Evolutionary conservation across 2,797 vertebrate species (phyloP).

Genomic region (Hydrophis major): DNA sequence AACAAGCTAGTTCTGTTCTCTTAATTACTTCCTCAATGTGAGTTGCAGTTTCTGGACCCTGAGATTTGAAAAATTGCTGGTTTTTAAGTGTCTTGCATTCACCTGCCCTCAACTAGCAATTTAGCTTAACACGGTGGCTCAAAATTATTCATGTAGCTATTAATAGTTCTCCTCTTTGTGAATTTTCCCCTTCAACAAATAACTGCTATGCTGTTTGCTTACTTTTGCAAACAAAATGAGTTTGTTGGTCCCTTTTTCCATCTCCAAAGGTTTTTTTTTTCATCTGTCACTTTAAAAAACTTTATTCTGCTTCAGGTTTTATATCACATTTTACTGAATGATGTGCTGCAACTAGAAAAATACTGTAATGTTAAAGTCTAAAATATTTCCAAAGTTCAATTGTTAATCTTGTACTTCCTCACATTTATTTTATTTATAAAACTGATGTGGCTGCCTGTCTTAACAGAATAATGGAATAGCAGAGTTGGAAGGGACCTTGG

Average conservation of each 20-base stretch:
- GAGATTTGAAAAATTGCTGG: slow-evolving; percentile 31
- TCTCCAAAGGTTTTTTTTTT: not conserved
- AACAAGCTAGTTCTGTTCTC: slow-evolving; percentile 8
- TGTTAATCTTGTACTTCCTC: slow-evolving; percentile 37
- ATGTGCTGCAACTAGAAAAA: not conserved
- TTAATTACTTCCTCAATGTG: slow-evolving; percentile 41
- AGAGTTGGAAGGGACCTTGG: not conserved
- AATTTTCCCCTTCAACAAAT: slow-evolving; percentile 12
- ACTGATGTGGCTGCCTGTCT: not conserved
- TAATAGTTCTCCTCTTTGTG: not conserved
- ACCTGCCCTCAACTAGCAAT: slow-evolving; percentile 14
- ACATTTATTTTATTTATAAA: not conserved
- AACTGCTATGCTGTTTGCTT: slow-evolving; percentile 12
- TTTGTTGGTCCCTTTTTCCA: not conserved
- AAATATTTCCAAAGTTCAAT: slow-evolving; percentile 7
- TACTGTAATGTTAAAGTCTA: slow-evolving; percentile 5
- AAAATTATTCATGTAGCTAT: slow-evolving; percentile 24
- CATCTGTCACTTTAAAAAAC: slow-evolving; percentile 15
- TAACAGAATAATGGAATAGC: not conserved
- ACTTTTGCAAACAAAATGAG: not conserved
- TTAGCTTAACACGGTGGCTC: slow-evolving; percentile 23
- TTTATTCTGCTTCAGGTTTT: slow-evolving; percentile 12
- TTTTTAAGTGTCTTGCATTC: slow-evolving; percentile 26
- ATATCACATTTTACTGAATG: slow-evolving; percentile 33
- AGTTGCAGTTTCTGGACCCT: slow-evolving; percentile 23